These are phyloP conservation scores for Copidosoma floridanum DNA, from an alignment of 1,140 invertebrate genomes.

Conservation along the genomic window DNA sequence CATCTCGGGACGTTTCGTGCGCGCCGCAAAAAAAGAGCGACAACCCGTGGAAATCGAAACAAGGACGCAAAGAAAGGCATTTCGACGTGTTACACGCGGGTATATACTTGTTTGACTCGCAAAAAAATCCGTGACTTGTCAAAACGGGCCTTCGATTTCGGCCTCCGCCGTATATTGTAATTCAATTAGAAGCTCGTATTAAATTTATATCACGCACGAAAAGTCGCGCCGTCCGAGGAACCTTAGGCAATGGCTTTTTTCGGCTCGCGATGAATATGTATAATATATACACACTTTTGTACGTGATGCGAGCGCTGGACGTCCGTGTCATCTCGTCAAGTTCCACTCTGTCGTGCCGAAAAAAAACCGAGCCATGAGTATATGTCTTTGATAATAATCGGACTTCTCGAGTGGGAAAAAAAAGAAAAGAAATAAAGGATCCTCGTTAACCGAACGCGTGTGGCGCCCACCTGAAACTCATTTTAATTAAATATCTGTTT, in stretches of 20 bases:
- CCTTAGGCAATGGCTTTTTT: conserved; percentile 8
- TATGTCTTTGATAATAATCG: conserved; percentile 28
- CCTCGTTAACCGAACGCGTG: conserved; percentile 18
- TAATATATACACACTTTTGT: neutral
- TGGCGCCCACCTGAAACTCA: conserved; percentile 25
- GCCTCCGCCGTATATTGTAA: neutral
- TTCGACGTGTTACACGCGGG: too few relatives aligned
- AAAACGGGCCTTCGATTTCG: neutral
- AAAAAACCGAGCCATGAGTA: conserved; percentile 2
- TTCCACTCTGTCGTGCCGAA: conserved; percentile 25
- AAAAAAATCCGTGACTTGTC: neutral
- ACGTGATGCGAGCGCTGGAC: neutral
- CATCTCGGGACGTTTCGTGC: too few relatives aligned
- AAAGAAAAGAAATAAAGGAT: conserved; percentile 10
- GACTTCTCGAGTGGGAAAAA: conserved; percentile 8
- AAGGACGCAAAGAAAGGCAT: neutral
- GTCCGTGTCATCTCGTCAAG: conserved; percentile 26
- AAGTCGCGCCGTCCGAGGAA: conserved; percentile 8
- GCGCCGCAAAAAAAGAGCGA: too few relatives aligned
- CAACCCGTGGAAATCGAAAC: too few relatives aligned
- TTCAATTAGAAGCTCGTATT: conserved; percentile 15
- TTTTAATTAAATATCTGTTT: conserved; percentile 30
- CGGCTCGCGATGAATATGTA: conserved; percentile 24
- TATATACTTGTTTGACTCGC: conserved; percentile 3
- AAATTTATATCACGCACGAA: conserved; percentile 15